Evolutionary conservation across 2,113 vertebrate species (phyloP).

Genomic region (Melanerpes aurifrons): DNA sequence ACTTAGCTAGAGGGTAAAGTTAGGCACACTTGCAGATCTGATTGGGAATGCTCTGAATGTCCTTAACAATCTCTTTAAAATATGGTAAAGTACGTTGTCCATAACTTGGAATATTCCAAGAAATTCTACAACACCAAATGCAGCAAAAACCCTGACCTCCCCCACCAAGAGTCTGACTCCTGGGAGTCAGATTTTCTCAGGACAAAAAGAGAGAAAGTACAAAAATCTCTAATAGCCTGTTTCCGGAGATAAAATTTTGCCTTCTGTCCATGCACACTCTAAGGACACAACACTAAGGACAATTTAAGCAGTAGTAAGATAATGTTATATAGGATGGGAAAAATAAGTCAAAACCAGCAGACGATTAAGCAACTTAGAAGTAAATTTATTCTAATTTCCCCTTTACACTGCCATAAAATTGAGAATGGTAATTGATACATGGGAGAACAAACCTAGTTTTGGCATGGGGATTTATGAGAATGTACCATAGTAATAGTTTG

Average conservation of each 20-base stretch:
- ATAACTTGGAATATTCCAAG: not conserved
- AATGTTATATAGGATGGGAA: not conserved
- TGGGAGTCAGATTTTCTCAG: slow-evolving; percentile 10
- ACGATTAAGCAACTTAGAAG: not conserved
- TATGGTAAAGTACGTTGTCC: not conserved
- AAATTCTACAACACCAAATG: not conserved
- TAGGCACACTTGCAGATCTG: not conserved
- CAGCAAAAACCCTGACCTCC: not conserved
- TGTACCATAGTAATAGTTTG: not conserved
- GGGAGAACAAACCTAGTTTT: not conserved
- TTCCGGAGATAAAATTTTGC: not conserved
- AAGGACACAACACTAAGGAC: not conserved
- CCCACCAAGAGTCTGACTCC: not conserved
- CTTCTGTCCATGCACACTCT: not conserved
- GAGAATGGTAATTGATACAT: not conserved
- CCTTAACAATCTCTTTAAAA: not conserved
- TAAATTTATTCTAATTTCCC: not conserved
- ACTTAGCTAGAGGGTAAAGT: not conserved
- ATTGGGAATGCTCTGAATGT: not conserved
- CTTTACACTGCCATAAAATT: not conserved
- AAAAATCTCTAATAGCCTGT: not conserved
- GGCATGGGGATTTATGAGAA: not conserved
- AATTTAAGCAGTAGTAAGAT: not conserved
- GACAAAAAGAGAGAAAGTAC: not conserved
- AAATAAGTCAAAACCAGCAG: not conserved